phyloP scores from a whole-genome alignment of 2,888 invertebrate species.

The Drosophila suboccidentalis region DNA sequence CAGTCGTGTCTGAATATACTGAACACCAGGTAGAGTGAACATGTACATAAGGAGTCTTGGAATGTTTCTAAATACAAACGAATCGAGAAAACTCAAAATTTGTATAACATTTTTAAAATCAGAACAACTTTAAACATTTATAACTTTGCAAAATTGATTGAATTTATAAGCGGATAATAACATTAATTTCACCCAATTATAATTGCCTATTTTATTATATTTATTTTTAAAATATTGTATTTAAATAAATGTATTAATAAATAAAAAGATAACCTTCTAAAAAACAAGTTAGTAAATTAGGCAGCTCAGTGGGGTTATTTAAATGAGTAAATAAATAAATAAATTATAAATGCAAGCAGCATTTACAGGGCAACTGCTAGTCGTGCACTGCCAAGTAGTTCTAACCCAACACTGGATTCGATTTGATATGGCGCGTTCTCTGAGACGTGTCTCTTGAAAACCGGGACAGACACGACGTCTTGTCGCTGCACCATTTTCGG shows the following conservation, averaged over 20 bases:
- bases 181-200: too few relatives aligned
- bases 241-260: background rate
- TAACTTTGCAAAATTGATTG: too few relatives aligned
- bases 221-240: too few relatives aligned
- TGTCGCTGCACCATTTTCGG: conserved; percentile 64
- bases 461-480: conserved; percentile 57
- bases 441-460: conserved; percentile 46
- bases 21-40: background rate
- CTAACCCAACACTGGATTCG: conserved; percentile 15
- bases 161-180: too few relatives aligned
- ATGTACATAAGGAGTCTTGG: too few relatives aligned
- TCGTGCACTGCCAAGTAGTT: background rate
- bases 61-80: too few relatives aligned
- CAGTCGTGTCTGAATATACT: background rate
- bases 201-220: too few relatives aligned
- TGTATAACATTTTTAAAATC: too few relatives aligned
- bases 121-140: too few relatives aligned
- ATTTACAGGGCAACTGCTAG: background rate
- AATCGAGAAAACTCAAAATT: too few relatives aligned
- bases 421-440: conserved; percentile 47
- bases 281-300: background rate
- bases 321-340: background rate
- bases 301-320: background rate
- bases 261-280: background rate
- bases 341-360: too few relatives aligned